Base-by-base conservation (phyloP, 2,888 invertebrate genomes). In the Clistopyga incitator region DNA sequence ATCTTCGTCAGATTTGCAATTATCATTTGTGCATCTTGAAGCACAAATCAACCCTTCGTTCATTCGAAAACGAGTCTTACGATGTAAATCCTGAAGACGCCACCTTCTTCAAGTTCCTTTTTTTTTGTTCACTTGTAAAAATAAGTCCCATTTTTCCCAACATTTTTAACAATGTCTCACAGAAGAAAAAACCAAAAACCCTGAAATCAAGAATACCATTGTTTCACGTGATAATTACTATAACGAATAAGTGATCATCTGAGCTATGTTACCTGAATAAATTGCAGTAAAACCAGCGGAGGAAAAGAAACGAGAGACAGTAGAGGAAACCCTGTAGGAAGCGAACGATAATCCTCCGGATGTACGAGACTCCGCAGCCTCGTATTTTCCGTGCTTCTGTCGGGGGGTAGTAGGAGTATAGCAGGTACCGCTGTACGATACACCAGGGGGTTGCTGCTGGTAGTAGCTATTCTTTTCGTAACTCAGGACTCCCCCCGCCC, bases 291-390 rank as follows among this genome's bases (percentile, higher is more conserved):
- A 78, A 72, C 61, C 76, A 65, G 54, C 71, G 64, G 79, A 61
- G 79, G 81, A 81, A 85, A 84, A 82, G 85, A 87, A 86, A 76
- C 70, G 52, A 85, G 81, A 76, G 64, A 34, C 68, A 75, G 78
- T 64, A 56, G 61, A 67, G 72, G 38, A 70, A 78, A 82, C 67
- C 50, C 67, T 74, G 77, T 61, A 81, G 77, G 86, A 86, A 86
- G 79, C 84, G 78, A 84, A 87, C 84, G 87, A 86, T 86, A 87
- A 87, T 86, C 87, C 84, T 86, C 85, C 87, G 87, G 86, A 87
- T 87, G 84, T 85, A 83, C 76, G 83, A 84, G 77, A 68, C 72
- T 83, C 76, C 71, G 80, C 67, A 78, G 78, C 70, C 65, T 82
- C 82, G 82, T 82, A 83, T 68, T 72, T 80, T 80, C 45, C 52